Evolutionary conservation across 1,140 invertebrate genomes (phyloP).

Genomic region (Melipona quadrifasciata): DNA sequence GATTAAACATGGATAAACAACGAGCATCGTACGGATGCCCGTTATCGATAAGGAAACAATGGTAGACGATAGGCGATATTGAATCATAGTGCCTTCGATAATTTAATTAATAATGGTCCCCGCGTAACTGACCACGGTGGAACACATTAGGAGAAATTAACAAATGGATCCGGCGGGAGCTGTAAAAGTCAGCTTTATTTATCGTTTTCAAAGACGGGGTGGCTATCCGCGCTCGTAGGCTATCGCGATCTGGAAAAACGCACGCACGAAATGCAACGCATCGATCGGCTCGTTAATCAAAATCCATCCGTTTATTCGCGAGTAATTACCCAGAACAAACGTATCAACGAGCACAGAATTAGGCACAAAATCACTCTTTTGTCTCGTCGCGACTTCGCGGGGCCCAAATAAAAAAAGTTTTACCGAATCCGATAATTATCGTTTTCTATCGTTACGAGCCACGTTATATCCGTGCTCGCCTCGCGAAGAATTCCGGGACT

Average conservation of each 20-base stretch:
- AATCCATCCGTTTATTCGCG: background rate
- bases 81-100: constrained; percentile 44
- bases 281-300: constrained; percentile 2
- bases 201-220: constrained; percentile 46
- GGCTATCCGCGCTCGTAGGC: background rate
- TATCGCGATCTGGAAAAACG: constrained; percentile 1
- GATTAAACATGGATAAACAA: background rate
- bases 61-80: background rate
- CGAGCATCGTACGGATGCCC: background rate
- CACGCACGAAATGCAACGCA: background rate
- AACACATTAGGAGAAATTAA: constrained; percentile 68
- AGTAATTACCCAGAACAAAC: background rate
- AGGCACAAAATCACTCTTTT: background rate
- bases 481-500: constrained; percentile 59
- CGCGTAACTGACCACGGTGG: constrained; percentile 12
- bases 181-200: constrained; percentile 58
- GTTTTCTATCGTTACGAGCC: constrained; percentile 23
- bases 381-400: constrained; percentile 17
- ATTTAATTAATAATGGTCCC: constrained; percentile 66
- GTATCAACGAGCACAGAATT: constrained; percentile 14
- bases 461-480: constrained; percentile 46
- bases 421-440: constrained; percentile 61
- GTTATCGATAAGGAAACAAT: background rate
- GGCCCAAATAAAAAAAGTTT: constrained; percentile 43
- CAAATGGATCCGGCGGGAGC: constrained; percentile 60